These are phyloP conservation scores for Nestor notabilis DNA, from an alignment of 2,113 vertebrate species.

Conservation along the genomic window DNA sequence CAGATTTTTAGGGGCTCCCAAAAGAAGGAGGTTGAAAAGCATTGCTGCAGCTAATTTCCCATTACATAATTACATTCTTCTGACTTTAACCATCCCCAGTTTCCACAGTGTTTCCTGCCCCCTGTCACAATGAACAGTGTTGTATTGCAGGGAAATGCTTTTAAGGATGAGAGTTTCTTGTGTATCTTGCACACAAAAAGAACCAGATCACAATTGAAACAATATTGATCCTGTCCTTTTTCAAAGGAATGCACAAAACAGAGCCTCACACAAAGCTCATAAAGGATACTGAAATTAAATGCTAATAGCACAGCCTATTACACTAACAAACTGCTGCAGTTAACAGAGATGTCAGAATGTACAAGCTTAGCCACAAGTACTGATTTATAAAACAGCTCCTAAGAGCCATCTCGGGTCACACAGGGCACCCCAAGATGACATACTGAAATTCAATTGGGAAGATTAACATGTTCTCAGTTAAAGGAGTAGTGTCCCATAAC, in stretches of 20 bases:
- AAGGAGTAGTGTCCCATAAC: background rate
- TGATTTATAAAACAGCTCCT: background rate
- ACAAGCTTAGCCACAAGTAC: background rate
- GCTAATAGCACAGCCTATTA: background rate
- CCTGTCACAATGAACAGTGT: background rate
- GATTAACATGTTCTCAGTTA: background rate
- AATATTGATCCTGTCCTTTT: background rate
- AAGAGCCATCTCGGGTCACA: background rate
- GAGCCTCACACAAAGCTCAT: background rate
- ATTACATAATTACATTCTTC: background rate
- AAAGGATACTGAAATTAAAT: background rate
- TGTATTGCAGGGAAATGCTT: background rate
- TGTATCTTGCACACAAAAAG: background rate
- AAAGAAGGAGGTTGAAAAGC: background rate
- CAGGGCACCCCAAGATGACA: background rate
- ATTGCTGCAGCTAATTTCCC: background rate
- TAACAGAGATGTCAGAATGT: background rate
- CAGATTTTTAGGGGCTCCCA: background rate
- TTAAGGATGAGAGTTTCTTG: background rate
- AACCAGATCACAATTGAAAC: background rate
- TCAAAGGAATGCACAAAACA: background rate
- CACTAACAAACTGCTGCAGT: background rate
- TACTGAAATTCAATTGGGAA: background rate
- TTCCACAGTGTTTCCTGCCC: slow-evolving; percentile 4
- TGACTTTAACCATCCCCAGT: background rate